Conservation (phyloP, 2,113 vertebrate species). For the Callipepla californica region DNA sequence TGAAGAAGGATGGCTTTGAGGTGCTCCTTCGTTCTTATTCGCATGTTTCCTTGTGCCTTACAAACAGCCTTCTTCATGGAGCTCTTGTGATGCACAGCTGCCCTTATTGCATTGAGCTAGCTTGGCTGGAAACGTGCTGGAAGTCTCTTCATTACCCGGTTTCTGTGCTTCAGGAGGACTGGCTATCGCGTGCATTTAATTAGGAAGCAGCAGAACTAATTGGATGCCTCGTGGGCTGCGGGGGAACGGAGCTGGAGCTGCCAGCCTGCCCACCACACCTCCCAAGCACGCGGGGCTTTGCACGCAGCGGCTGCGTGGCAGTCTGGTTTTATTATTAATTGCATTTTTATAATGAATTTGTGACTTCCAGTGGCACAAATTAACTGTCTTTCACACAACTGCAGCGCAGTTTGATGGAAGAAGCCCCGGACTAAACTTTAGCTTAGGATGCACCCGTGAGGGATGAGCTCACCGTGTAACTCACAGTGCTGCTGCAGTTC, state of each 20-base stretch:
- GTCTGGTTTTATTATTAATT: not conserved
- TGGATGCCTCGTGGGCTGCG: not conserved
- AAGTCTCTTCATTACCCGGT: not conserved
- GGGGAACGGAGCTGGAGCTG: not conserved
- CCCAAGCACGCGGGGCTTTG: not conserved
- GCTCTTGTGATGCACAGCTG: not conserved
- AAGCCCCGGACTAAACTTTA: not conserved
- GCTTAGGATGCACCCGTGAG: not conserved
- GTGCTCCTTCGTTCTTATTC: not conserved
- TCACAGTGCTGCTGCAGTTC: not conserved
- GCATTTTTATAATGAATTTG: not conserved
- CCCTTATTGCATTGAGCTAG: not conserved
- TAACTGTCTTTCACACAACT: not conserved
- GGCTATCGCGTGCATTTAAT: constrained; percentile 37
- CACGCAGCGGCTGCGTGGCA: rapidly evolving
- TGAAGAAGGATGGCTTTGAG: not conserved
- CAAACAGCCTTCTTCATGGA: not conserved
- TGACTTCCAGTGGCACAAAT: not conserved
- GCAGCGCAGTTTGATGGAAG: not conserved
- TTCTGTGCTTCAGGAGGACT: not conserved
- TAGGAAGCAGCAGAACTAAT: not conserved
- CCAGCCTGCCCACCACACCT: rapidly evolving
- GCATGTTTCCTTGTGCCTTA: not conserved
- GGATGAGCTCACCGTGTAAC: not conserved
- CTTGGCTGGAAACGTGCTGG: not conserved